Conservation (phyloP, 2,888 invertebrate species). For the Pediacus dermestoides region DNA sequence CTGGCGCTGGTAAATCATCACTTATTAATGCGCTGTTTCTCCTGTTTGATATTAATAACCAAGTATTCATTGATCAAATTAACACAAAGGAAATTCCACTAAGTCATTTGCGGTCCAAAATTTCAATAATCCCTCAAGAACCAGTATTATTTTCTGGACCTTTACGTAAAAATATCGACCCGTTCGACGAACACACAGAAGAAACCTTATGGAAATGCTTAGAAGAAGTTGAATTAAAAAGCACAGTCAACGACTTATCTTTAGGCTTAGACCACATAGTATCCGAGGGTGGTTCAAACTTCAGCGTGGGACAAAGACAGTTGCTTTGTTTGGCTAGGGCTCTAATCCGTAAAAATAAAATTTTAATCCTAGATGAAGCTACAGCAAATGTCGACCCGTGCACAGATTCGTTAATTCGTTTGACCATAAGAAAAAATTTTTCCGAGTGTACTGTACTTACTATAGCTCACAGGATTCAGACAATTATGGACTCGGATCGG, state of each 20-base stretch:
- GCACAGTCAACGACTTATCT: conserved; percentile 55
- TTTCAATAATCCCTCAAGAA: conserved; percentile 83
- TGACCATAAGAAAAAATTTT: conserved; percentile 71
- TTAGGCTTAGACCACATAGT: conserved; percentile 55
- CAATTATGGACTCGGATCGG: too few species aligned
- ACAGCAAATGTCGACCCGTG: conserved; percentile 79
- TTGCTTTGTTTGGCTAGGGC: conserved; percentile 70
- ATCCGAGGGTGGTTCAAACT: conserved; percentile 63
- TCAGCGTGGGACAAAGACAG: too few species aligned
- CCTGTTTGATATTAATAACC: conserved; percentile 70
- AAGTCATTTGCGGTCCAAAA: conserved; percentile 67
- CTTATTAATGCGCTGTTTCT: conserved; percentile 74
- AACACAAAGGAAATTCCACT: conserved; percentile 67
- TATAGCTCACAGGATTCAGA: conserved; percentile 9
- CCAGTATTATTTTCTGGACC: conserved; percentile 83
- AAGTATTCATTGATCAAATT: conserved; percentile 73
- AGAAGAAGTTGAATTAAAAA: conserved; percentile 75
- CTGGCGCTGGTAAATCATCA: conserved; percentile 79
- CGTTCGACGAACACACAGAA: conserved; percentile 77
- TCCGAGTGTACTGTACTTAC: conserved; percentile 41
- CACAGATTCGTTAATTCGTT: conserved; percentile 74
- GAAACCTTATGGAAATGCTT: conserved; percentile 78
- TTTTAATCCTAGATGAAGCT: conserved; percentile 60
- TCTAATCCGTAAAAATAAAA: conserved; percentile 49
- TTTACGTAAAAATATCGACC: conserved; percentile 84